Conservation (phyloP, 2,113 vertebrate genomes). For the Colistium nudipinnis region DNA sequence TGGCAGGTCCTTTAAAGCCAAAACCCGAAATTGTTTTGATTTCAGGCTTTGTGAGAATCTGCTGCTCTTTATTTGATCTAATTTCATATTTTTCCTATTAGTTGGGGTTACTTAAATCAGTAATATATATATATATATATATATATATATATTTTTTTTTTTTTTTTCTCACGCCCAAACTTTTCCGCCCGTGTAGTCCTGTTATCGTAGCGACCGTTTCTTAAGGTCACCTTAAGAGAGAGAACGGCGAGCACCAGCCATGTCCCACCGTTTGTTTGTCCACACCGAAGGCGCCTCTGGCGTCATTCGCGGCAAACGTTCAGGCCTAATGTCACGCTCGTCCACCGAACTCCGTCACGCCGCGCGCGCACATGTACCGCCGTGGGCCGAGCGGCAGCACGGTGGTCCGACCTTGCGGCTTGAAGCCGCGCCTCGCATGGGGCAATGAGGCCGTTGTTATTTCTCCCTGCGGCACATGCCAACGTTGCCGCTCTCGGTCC, state of each 20-base stretch:
- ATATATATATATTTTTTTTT: too few relatives aligned
- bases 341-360: constrained; percentile 58
- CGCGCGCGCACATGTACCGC: constrained; percentile 9
- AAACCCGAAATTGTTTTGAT: too few relatives aligned
- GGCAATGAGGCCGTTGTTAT: constrained; percentile 22
- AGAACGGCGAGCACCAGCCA: constrained; percentile 25
- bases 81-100: too few relatives aligned
- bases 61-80: too few relatives aligned
- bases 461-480: constrained; percentile 17
- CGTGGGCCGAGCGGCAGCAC: constrained; percentile 35
- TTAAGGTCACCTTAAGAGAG: constrained; percentile 47
- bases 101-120: too few relatives aligned
- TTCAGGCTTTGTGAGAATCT: too few relatives aligned
- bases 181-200: constrained; percentile 7
- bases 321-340: constrained; percentile 60
- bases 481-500: neutral
- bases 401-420: constrained; percentile 60
- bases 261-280: constrained; percentile 53
- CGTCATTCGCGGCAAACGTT: constrained; percentile 64
- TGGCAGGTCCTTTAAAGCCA: too few relatives aligned
- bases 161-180: constrained; percentile 1
- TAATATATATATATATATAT: too few relatives aligned
- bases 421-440: constrained; percentile 38
- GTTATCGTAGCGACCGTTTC: constrained; percentile 16
- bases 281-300: constrained; percentile 45